A percentile compares a stretch with the other conserved stretches of the same genome.
These are phyloP conservation scores for Chlorospingus semifuscus DNA, from an alignment of 2,797 vertebrate species.

Conservation along the genomic window DNA sequence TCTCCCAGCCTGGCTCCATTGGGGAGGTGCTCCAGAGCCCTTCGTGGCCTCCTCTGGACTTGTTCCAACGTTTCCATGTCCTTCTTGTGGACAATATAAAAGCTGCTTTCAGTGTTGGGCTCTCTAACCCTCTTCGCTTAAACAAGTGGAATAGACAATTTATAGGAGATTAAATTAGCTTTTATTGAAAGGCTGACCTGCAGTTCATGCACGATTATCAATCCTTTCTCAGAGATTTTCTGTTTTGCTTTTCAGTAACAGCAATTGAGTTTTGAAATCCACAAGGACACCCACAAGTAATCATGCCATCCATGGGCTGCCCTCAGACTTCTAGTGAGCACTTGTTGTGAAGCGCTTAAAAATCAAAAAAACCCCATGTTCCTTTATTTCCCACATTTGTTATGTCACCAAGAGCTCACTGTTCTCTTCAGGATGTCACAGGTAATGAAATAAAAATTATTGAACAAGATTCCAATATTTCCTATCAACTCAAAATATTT, in stretches of 20 bases:
- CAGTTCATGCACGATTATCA: conserved; percentile 23
- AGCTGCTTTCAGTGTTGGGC: not conserved
- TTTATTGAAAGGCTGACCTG: not conserved
- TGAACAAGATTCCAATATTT: not conserved
- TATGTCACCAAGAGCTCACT: not conserved
- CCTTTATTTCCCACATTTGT: not conserved
- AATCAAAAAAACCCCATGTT: not conserved
- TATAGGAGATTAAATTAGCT: not conserved
- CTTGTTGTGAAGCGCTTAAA: not conserved
- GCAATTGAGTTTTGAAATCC: not conserved
- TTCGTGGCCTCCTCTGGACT: not conserved
- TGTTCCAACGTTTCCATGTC: accelerated
- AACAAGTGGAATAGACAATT: not conserved
- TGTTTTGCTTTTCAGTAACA: not conserved
- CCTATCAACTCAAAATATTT: not conserved
- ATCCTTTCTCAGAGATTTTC: not conserved
- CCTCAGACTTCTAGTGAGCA: not conserved
- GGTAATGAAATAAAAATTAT: not conserved
- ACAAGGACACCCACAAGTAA: not conserved
- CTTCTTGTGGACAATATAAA: not conserved
- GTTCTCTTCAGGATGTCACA: not conserved
- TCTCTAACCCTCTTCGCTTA: not conserved
- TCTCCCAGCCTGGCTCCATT: accelerated
- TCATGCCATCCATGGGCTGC: not conserved
- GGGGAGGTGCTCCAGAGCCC: accelerated